phyloP scores from a whole-genome alignment of 1,140 invertebrate species.

The Drosophila murphyi region DNA sequence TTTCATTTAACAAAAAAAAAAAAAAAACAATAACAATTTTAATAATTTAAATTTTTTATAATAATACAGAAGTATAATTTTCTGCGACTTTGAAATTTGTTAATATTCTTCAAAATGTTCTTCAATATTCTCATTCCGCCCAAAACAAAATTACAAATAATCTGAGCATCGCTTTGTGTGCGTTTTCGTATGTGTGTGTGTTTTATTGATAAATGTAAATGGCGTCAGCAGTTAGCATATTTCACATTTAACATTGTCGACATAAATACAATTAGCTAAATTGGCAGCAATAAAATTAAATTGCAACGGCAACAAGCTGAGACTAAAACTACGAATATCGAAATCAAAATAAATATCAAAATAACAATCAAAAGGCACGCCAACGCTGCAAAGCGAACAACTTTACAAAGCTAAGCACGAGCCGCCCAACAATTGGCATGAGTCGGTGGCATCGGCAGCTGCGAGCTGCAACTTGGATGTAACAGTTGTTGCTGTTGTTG shows the following conservation, averaged over 20 bases:
- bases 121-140: not conserved
- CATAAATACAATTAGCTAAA: slow-evolving; percentile 75
- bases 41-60: too few relatives aligned
- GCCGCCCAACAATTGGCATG: slow-evolving; percentile 61
- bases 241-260: slow-evolving; percentile 39
- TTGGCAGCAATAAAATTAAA: slow-evolving; percentile 77
- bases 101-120: not conserved
- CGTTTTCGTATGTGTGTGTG: slow-evolving; percentile 5
- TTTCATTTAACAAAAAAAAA: too few relatives aligned
- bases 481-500: slow-evolving; percentile 41
- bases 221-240: slow-evolving; percentile 13
- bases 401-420: slow-evolving; percentile 76
- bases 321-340: slow-evolving; percentile 26
- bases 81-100: not conserved
- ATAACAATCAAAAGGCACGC: slow-evolving; percentile 58
- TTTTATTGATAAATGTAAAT: slow-evolving; percentile 7
- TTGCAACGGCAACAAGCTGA: slow-evolving; percentile 56
- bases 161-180: not conserved
- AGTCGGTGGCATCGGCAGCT: slow-evolving; percentile 44
- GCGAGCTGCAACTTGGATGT: slow-evolving; percentile 27
- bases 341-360: slow-evolving; percentile 61
- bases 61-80: not conserved
- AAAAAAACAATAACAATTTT: too few relatives aligned
- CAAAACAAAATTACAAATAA: not conserved
- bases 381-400: slow-evolving; percentile 70